Percentiles rank a stretch among this genome's conserved stretches.
Conservation (phyloP, 2,888 invertebrate species). For the Tenthredo notha region DNA sequence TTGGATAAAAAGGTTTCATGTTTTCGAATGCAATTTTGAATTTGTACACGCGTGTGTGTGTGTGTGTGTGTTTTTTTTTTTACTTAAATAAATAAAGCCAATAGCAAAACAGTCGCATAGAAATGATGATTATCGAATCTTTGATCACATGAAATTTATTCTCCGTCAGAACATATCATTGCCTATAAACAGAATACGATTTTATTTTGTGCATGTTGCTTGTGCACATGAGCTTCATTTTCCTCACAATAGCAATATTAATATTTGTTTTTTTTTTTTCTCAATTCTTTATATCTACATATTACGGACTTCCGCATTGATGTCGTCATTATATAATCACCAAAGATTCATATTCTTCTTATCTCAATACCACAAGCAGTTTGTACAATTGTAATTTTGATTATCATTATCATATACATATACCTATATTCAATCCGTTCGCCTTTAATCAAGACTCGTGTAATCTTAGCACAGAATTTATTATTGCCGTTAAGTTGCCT, state of each 20-base stretch:
- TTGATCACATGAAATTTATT: slow-evolving; percentile 42
- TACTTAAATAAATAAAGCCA: not conserved
- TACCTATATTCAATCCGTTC: not conserved
- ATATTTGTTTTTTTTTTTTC: not conserved
- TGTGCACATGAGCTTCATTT: slow-evolving; percentile 5
- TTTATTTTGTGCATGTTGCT: slow-evolving; percentile 15
- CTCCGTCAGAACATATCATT: slow-evolving; percentile 10
- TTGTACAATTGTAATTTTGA: slow-evolving; percentile 15
- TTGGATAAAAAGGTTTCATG: not conserved
- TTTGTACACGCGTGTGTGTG: not conserved
- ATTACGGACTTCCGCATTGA: slow-evolving; percentile 34
- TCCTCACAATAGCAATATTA: slow-evolving; percentile 30
- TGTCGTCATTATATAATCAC: slow-evolving; percentile 26
- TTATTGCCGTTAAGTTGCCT: slow-evolving; percentile 1
- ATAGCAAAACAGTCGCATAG: not conserved
- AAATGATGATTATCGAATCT: slow-evolving; percentile 1
- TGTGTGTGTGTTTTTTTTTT: not conserved
- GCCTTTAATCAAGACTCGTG: not conserved
- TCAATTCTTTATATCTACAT: slow-evolving; percentile 15
- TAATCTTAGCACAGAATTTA: not conserved
- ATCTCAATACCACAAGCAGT: slow-evolving; percentile 23
- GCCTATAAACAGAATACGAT: slow-evolving; percentile 15
- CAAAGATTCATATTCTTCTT: slow-evolving; percentile 13
- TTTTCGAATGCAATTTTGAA: too few species aligned
- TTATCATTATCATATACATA: not conserved